Base-by-base conservation (phyloP, 2,113 vertebrate species). In the Macrotus californicus region DNA sequence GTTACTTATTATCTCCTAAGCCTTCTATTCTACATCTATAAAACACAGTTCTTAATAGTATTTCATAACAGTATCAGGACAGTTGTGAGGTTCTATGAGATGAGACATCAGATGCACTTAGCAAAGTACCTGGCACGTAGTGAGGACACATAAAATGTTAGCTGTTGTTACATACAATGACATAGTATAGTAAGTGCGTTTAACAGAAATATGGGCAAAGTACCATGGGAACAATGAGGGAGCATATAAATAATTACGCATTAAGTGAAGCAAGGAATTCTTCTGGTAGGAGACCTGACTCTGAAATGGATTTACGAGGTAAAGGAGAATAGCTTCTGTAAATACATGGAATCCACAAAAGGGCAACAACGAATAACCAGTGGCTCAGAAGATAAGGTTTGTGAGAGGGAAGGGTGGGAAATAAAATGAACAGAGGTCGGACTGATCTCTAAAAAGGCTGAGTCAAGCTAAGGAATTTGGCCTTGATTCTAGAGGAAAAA, bases 101-200 rank as follows among this genome's bases (percentile, higher is more conserved):
- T 36, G 54, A 86, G n/a, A 39, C 34, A 54, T 34, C 54, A 83
- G 76, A n/a, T 56, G 39, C 12, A 41, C 56, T 76, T 75, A 87
- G 67, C 41, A 41, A 67, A 73, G 36, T 36, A 76, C 39, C 75
- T 50, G 77, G 50, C 76, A 82, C 34, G 75, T 11, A 48, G 24
- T 75, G 76, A 82, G 69, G 22, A 46, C 48, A 83, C n/a, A 77
- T 56, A 88, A 83, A 92, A 92, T 67, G 48, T 83, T 88, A 88
- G 54, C 39, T 83, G 67, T 43, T 82, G 34, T 76, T 75, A 81
- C 19, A 88, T 48, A 83, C 76, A 83, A 10, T 95, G 69, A 76
- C 69, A 54, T 12, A 73, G 39, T 69, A 67, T 31, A 79, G 41
- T 92, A 86, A 75, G 29, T 83, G 69, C 14, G 39, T 83, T 88